phyloP scores from a whole-genome alignment of 2,113 vertebrate species.

The Phalacrocorax carbo region DNA sequence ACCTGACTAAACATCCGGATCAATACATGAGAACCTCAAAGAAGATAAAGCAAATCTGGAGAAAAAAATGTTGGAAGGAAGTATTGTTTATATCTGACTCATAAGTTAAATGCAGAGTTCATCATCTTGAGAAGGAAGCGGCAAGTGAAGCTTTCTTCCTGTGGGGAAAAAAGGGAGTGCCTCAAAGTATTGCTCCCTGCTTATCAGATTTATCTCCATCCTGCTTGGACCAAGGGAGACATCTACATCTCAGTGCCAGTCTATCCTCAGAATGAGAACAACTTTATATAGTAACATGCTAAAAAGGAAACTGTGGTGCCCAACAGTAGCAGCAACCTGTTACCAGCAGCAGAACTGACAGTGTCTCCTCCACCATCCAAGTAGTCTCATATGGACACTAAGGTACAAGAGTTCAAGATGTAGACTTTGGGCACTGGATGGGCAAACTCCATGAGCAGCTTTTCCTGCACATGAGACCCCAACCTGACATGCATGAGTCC shows the following conservation, averaged over 20 bases:
- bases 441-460: not conserved
- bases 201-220: not conserved
- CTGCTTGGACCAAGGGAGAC: not conserved
- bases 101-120: not conserved
- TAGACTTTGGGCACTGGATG: not conserved
- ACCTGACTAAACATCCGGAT: not conserved
- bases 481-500: accelerated
- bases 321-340: not conserved
- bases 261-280: not conserved
- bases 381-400: not conserved
- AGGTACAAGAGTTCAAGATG: not conserved
- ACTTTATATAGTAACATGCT: not conserved
- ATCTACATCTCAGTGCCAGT: not conserved
- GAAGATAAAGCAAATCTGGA: not conserved
- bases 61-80: not conserved
- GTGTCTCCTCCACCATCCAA: accelerated
- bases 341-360: not conserved
- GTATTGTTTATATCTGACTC: not conserved
- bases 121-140: not conserved
- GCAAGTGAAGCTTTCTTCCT: not conserved
- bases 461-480: not conserved
- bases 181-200: not conserved
- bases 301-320: not conserved
- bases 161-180: not conserved
- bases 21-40: not conserved